phyloP scores from a whole-genome alignment of 2,797 vertebrate genomes.

The Sylvia borin region DNA sequence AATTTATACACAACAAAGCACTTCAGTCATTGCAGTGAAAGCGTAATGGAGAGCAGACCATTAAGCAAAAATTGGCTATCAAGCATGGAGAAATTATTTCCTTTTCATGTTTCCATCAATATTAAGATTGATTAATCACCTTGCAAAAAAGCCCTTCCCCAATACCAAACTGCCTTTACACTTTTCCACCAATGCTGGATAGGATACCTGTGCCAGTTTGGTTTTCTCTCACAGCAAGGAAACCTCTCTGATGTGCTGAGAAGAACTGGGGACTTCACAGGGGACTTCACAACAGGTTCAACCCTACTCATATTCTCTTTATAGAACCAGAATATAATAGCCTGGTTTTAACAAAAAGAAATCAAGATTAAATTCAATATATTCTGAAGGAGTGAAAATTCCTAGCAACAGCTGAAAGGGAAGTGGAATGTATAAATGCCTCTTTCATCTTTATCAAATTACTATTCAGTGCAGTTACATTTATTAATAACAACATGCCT shows the following conservation, averaged over 20 bases:
- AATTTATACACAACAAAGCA: slow-evolving; percentile 45
- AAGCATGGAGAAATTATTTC: slow-evolving; percentile 59
- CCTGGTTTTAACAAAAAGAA: slow-evolving; percentile 9
- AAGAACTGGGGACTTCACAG: not conserved
- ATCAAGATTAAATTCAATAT: slow-evolving; percentile 15
- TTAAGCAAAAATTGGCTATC: slow-evolving; percentile 65
- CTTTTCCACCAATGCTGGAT: not conserved
- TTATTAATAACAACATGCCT: slow-evolving; percentile 60
- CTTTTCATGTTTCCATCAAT: slow-evolving; percentile 44
- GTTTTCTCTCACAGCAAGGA: not conserved
- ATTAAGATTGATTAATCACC: slow-evolving; percentile 7
- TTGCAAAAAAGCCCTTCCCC: not conserved
- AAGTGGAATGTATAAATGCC: slow-evolving; percentile 49
- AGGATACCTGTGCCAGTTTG: not conserved
- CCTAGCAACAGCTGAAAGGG: slow-evolving; percentile 59
- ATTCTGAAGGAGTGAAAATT: slow-evolving; percentile 40
- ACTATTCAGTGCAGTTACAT: slow-evolving; percentile 19
- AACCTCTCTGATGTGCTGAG: not conserved
- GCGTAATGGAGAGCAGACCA: slow-evolving; percentile 35
- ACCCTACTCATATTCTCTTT: not conserved
- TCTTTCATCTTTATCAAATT: slow-evolving; percentile 59
- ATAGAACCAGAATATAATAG: not conserved
- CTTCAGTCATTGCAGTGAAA: slow-evolving; percentile 59
- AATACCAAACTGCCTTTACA: not conserved
- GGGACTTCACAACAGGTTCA: not conserved